phyloP scores from a whole-genome alignment of 2,113 vertebrate genomes.

The Micronisus gabar region DNA sequence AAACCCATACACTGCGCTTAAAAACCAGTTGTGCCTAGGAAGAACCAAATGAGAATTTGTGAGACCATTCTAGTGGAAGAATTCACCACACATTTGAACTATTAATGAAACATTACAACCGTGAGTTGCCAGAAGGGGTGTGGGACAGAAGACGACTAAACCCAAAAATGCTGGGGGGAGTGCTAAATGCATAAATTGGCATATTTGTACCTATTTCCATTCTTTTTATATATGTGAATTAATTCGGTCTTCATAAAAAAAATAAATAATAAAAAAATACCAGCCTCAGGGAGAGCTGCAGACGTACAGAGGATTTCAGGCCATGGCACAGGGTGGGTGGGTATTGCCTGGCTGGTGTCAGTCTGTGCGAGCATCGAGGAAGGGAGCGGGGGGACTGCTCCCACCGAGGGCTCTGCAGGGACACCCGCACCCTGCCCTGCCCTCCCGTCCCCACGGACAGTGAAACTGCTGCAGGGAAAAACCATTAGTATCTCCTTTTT shows the following conservation, averaged over 20 bases:
- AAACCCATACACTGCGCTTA: background rate
- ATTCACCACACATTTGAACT: background rate
- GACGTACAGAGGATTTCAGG: too few species aligned
- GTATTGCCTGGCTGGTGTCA: too few species aligned
- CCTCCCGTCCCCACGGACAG: too few species aligned
- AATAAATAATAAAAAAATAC: too few species aligned
- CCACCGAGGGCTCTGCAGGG: too few species aligned
- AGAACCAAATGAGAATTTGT: background rate
- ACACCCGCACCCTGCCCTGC: too few species aligned
- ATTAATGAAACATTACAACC: background rate
- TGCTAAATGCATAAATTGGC: background rate
- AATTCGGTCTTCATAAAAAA: background rate
- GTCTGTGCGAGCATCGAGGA: too few species aligned
- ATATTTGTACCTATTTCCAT: background rate
- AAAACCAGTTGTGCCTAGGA: background rate
- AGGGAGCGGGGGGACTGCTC: too few species aligned
- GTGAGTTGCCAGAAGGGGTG: background rate
- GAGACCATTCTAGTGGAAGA: background rate
- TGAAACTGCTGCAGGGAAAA: too few species aligned
- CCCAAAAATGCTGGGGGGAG: background rate
- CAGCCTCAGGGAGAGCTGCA: background rate
- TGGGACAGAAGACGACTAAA: background rate
- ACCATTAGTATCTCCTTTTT: too few species aligned
- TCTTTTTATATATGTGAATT: background rate
- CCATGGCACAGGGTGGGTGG: too few species aligned